Evolutionary conservation across 2,113 vertebrate species (phyloP).

Genomic region (Oreocharis arfaki): DNA sequence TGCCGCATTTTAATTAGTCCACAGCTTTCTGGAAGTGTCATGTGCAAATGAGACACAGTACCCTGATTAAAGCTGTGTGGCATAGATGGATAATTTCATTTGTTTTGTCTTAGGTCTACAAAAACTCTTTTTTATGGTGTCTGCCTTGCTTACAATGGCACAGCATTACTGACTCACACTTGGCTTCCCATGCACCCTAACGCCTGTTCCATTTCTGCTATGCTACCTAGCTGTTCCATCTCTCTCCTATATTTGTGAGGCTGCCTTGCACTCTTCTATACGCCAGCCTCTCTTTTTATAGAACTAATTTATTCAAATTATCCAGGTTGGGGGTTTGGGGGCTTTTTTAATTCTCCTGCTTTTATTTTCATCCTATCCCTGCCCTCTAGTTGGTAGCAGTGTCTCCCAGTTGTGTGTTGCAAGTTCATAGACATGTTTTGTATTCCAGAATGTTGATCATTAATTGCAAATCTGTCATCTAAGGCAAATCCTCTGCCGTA

Average conservation of each 20-base stretch:
- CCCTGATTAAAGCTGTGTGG: neutral
- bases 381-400: neutral
- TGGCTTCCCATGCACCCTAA: neutral
- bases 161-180: neutral
- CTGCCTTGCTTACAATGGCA: neutral
- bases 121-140: neutral
- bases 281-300: neutral
- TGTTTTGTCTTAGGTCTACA: neutral
- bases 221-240: neutral
- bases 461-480: neutral
- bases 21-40: neutral
- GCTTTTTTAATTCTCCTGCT: neutral
- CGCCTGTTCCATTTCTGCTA: neutral
- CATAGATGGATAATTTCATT: neutral
- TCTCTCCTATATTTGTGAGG: neutral
- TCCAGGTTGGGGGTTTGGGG: accelerated
- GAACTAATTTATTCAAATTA: neutral
- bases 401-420: neutral
- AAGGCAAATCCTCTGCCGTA: neutral
- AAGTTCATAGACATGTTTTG: neutral
- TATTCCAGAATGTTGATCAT: neutral
- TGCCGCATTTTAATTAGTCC: neutral
- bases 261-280: neutral
- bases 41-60: neutral
- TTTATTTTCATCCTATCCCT: neutral